Evolutionary conservation across 1,140 invertebrate species (phyloP), one percentile per base, ranked within the genome.

Genomic region (Coelopa frigida): DNA sequence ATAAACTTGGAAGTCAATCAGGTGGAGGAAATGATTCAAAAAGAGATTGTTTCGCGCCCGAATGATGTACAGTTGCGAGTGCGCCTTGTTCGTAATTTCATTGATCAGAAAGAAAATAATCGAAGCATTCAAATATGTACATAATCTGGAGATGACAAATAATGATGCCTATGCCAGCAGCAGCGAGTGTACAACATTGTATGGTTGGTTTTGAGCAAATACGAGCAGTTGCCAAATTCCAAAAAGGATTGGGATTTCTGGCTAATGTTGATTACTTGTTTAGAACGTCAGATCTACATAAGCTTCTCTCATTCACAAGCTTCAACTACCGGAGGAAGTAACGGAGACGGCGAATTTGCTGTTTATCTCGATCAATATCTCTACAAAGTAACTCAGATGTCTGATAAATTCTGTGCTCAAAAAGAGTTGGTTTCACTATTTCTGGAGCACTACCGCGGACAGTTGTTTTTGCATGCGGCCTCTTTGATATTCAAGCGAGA

Each of bases 41-140:
- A 80, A 54, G 84, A 86, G 77, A 72, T 87, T 51, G 71, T 78
- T 57, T 71, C 75, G 4, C 75, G 82, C 46, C 87, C 88, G 23
- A 75, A 74, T 41, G 86, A 92, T 72, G 75, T 84, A 2, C 65
- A 75, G 33, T 70, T 90, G 17, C 78, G 84, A 48, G 77, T 85
- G 5, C 81, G 86, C 51, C 72, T 93, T 1, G 53, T 94, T 14
- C 80, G 80, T 42, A 75, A 87, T 54, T 87, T 85, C 51, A 55
- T 89, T 26, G 76, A 82, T 14, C 78, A 77, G 7, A 79, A 81
- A n/a, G 42, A 76, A 80, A 57, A 59, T 82, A 1, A 76, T 81
- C 36, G 81, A 88, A 55, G 91, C 89, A 8, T 91, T 87, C 67
- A 76, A 80, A 23, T 82, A 89, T 65, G 83, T 81, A 2, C 73